A percentile compares a stretch with the other conserved stretches of the same genome.
Conservation (phyloP, 2,888 invertebrate genomes). For the Stratiomys singularior region DNA sequence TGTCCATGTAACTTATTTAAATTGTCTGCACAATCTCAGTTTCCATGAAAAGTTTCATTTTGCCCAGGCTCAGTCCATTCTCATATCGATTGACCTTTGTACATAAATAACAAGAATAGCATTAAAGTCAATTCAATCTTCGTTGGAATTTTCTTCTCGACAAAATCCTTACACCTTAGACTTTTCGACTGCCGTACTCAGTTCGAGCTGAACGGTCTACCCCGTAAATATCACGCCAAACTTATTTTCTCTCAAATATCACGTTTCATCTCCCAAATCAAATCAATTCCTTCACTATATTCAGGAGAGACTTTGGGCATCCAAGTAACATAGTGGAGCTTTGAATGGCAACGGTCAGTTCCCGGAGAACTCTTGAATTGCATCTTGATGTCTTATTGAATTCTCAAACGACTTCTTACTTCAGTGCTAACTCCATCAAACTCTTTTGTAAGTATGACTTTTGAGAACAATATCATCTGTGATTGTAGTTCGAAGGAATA, state of each 20-base stretch:
- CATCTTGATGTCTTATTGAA: constrained; percentile 34
- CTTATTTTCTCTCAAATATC: constrained; percentile 18
- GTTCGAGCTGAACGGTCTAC: too few relatives aligned
- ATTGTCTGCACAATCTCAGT: constrained; percentile 1
- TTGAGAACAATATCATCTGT: constrained; percentile 21
- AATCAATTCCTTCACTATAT: constrained; percentile 28
- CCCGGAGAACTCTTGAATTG: constrained; percentile 14
- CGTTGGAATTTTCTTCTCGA: neutral
- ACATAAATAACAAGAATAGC: neutral
- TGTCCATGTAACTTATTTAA: neutral
- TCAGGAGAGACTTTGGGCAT: neutral
- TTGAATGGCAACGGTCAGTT: neutral
- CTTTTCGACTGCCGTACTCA: neutral
- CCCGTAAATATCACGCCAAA: neutral
- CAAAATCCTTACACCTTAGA: neutral
- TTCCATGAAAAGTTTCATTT: neutral
- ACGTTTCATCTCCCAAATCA: constrained; percentile 38
- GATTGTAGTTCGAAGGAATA: neutral
- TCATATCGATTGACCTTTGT: too few relatives aligned
- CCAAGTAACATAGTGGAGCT: neutral
- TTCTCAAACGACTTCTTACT: constrained; percentile 16
- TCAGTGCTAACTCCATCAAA: constrained; percentile 8
- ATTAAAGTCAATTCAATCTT: neutral
- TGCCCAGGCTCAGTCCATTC: neutral
- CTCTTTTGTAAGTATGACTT: constrained; percentile 4